These are phyloP conservation scores for Tolmerus cingulatus DNA, from an alignment of 2,888 invertebrate genomes.

Conservation along the genomic window DNA sequence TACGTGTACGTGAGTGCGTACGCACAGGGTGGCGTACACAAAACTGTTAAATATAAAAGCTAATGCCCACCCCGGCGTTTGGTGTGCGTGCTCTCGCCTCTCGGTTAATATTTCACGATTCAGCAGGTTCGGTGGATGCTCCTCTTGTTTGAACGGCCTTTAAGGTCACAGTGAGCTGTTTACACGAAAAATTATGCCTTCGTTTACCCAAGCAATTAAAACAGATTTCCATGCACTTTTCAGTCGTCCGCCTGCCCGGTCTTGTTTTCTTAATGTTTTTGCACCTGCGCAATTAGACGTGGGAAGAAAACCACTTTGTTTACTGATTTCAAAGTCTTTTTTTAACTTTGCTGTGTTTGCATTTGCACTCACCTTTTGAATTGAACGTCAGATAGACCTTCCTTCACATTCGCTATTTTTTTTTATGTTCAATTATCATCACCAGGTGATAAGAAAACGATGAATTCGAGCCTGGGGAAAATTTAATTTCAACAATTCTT, in stretches of 20 bases:
- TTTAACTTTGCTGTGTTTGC: background rate
- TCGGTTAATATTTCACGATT: constrained; percentile 37
- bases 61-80: background rate
- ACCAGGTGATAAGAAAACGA: background rate
- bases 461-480: background rate
- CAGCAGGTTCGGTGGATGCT: constrained; percentile 17
- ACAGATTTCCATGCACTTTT: constrained; percentile 12
- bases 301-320: background rate
- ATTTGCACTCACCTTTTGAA: background rate
- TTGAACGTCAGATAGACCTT: background rate
- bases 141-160: constrained; percentile 36
- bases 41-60: background rate
- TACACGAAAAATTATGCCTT: constrained; percentile 23
- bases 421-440: background rate
- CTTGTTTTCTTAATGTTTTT: constrained; percentile 27
- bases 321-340: background rate
- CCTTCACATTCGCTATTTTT: background rate
- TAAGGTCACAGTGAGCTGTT: constrained; percentile 38
- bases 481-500: background rate
- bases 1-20: constrained; percentile 21
- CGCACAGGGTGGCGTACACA: constrained; percentile 9
- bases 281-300: constrained; percentile 18
- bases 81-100: constrained; percentile 14
- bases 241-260: background rate
- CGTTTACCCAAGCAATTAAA: constrained; percentile 30